phyloP scores from a whole-genome alignment of 2,113 vertebrate species.

The Osmerus mordax region DNA sequence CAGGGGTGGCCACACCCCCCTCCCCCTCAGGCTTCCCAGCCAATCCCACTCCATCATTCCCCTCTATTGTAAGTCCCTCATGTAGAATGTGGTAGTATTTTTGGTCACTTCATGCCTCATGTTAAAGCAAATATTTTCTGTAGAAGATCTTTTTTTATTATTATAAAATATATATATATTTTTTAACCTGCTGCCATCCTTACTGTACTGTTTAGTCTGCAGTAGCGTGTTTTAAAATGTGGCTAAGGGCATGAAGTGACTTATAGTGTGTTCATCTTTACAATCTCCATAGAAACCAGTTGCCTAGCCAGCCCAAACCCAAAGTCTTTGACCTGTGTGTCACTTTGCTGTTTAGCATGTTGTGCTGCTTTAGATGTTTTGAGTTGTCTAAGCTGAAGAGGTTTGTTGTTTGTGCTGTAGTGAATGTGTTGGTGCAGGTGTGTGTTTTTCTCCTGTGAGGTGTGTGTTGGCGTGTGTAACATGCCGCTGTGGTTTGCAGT shows the following conservation, averaged over 20 bases:
- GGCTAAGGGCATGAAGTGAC: too few relatives aligned
- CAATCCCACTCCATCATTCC: neutral
- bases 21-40: neutral
- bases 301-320: neutral
- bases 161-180: too few relatives aligned
- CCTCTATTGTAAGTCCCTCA: neutral
- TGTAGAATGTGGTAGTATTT: neutral
- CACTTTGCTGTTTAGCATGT: neutral
- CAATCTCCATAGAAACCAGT: neutral
- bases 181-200: too few relatives aligned
- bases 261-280: neutral
- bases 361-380: neutral
- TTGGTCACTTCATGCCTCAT: neutral
- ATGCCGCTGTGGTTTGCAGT: neutral
- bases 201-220: too few relatives aligned
- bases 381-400: neutral
- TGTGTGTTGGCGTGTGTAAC: neutral
- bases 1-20: slow-evolving; percentile 13
- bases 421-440: neutral
- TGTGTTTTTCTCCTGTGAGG: neutral
- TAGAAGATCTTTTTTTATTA: too few relatives aligned
- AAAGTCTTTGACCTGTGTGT: neutral
- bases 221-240: too few relatives aligned
- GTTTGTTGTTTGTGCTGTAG: neutral
- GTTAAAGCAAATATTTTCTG: too few relatives aligned